Percentiles rank a stretch among this genome's conserved stretches.
phyloP scores from a whole-genome alignment of 2,113 vertebrate species.

The Oceanodroma tethys region DNA sequence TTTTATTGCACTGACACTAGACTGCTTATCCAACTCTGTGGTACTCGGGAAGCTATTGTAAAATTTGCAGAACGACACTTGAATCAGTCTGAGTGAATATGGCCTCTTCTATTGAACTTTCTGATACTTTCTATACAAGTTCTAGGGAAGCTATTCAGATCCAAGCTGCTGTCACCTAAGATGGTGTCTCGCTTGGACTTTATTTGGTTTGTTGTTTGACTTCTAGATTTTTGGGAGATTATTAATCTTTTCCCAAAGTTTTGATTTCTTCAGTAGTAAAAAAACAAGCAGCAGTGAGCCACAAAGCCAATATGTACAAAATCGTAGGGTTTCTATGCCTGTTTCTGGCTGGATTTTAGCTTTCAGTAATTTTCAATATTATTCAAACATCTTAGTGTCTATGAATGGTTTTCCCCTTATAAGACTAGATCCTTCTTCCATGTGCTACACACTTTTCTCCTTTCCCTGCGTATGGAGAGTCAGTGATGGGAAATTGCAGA shows the following conservation, averaged over 20 bases:
- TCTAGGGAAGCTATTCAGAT: not conserved
- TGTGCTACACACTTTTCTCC: not conserved
- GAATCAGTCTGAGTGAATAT: not conserved
- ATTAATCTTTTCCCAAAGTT: not conserved
- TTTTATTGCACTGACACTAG: not conserved
- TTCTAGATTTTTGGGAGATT: not conserved
- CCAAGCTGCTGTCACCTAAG: not conserved
- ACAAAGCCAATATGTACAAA: not conserved
- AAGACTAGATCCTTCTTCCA: not conserved
- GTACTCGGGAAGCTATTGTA: not conserved
- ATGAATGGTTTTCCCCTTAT: not conserved
- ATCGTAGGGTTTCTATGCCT: not conserved
- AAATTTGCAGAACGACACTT: not conserved
- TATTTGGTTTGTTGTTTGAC: not conserved
- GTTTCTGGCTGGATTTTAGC: not conserved
- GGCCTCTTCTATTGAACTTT: not conserved
- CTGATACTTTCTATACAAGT: not conserved
- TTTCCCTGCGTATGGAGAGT: not conserved
- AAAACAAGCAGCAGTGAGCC: not conserved
- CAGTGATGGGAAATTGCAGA: not conserved
- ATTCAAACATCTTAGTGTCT: not conserved
- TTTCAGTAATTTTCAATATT: not conserved
- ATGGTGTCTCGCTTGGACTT: not conserved
- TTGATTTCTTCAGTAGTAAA: not conserved
- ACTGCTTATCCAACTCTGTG: not conserved